Evolutionary conservation across 1,140 invertebrate species (phyloP).

Genomic region (Zaprionus kolodkinae): DNA sequence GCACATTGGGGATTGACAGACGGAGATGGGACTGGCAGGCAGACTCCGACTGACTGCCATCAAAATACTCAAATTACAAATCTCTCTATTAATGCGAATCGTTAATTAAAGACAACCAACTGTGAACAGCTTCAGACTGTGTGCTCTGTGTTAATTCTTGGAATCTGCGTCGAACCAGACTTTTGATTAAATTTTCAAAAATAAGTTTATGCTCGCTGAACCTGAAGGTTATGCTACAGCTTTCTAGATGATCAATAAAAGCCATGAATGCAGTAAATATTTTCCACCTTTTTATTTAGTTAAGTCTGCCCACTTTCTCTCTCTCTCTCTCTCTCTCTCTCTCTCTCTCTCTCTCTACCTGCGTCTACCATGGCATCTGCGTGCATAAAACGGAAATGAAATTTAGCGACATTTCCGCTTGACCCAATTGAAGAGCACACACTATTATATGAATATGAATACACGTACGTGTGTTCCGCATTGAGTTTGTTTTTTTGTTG

Average conservation of each 20-base stretch:
- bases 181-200: too few relatives aligned
- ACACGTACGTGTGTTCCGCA: not conserved
- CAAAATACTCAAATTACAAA: not conserved
- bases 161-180: not conserved
- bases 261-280: not conserved
- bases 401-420: slow-evolving; percentile 60
- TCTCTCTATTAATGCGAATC: not conserved
- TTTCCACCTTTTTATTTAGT: not conserved
- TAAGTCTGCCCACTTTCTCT: too few relatives aligned
- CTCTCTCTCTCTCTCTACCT: not conserved
- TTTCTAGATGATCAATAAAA: too few relatives aligned
- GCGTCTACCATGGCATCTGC: not conserved
- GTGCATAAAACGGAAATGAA: slow-evolving; percentile 60
- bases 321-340: not conserved
- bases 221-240: too few relatives aligned
- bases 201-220: too few relatives aligned
- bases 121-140: not conserved
- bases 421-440: slow-evolving; percentile 49
- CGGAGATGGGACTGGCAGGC: not conserved
- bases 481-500: not conserved
- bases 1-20: not conserved
- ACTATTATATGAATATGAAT: slow-evolving; percentile 29
- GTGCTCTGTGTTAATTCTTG: not conserved
- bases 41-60: not conserved
- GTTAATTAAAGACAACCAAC: slow-evolving; percentile 1